These are phyloP conservation scores for Pimpla rufipes DNA, from an alignment of 2,888 invertebrate genomes.

Conservation along the genomic window DNA sequence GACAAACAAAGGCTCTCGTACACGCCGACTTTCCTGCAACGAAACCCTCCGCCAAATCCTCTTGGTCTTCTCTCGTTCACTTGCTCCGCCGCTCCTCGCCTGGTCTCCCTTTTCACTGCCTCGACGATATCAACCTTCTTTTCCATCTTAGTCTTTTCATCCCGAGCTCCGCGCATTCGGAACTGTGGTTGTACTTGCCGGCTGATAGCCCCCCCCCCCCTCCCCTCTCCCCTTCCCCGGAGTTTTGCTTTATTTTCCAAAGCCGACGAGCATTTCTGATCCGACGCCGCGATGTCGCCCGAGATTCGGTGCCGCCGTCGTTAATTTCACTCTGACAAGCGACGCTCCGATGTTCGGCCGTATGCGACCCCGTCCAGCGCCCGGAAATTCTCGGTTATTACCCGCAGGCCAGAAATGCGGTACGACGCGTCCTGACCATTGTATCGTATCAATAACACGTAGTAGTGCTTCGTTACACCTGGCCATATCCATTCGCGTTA, in stretches of 20 bases:
- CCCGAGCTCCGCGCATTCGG: slow-evolving; percentile 20
- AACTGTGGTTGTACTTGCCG: slow-evolving; percentile 6
- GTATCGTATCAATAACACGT: slow-evolving; percentile 48
- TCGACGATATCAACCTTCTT: slow-evolving; percentile 49
- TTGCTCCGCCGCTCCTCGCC: slow-evolving; percentile 31
- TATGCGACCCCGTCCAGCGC: neutral
- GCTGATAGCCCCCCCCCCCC: neutral
- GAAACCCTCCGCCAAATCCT: slow-evolving; percentile 52
- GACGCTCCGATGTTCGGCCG: neutral
- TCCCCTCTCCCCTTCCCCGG: no score
- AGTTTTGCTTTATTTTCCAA: slow-evolving; percentile 15
- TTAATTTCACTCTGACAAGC: slow-evolving; percentile 10
- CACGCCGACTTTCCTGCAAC: slow-evolving; percentile 72
- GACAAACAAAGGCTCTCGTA: slow-evolving; percentile 83
- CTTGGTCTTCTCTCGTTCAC: slow-evolving; percentile 50
- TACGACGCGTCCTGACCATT: neutral
- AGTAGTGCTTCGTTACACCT: slow-evolving; percentile 39
- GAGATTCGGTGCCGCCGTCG: neutral
- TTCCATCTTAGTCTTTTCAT: slow-evolving; percentile 17
- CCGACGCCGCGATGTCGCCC: neutral
- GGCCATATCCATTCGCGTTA: slow-evolving; percentile 35
- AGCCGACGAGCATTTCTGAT: slow-evolving; percentile 3
- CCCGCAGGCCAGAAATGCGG: slow-evolving; percentile 5
- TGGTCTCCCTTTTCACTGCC: slow-evolving; percentile 71
- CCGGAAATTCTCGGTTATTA: slow-evolving; percentile 25